phyloP scores from a whole-genome alignment of 1,140 invertebrate species.

The Adoxophyes honmai region DNA sequence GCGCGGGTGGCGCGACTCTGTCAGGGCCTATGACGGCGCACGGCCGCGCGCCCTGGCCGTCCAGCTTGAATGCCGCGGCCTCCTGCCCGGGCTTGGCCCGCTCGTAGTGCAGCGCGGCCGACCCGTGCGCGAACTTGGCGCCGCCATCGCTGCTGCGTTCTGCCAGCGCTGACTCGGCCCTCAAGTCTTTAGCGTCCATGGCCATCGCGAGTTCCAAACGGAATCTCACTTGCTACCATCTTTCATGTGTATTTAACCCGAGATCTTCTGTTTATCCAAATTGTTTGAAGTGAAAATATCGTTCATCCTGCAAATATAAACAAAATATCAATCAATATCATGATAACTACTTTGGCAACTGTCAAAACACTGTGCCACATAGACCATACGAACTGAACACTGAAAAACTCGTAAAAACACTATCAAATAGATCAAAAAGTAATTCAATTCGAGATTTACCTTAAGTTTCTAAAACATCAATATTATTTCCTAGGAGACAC shows the following conservation, averaged over 20 bases:
- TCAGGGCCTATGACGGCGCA: slow-evolving; percentile 75
- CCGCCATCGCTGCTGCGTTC: slow-evolving; percentile 55
- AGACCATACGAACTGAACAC: slow-evolving; percentile 26
- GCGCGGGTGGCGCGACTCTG: slow-evolving; percentile 47
- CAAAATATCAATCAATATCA: slow-evolving; percentile 51
- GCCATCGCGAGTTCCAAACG: slow-evolving; percentile 30
- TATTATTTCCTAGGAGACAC: slow-evolving; percentile 74
- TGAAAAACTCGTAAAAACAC: slow-evolving; percentile 8
- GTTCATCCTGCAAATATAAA: slow-evolving; percentile 69
- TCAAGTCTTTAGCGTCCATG: slow-evolving; percentile 69
- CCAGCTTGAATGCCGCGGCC: slow-evolving; percentile 60
- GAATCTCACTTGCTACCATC: slow-evolving; percentile 23
- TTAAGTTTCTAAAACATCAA: slow-evolving; percentile 56
- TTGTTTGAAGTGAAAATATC: slow-evolving; percentile 19
- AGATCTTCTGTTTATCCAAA: background rate
- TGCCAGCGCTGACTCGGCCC: slow-evolving; percentile 44
- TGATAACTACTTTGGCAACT: slow-evolving; percentile 56
- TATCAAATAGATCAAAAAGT: slow-evolving; percentile 22
- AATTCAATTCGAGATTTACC: slow-evolving; percentile 36
- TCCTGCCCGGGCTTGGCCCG: slow-evolving; percentile 59
- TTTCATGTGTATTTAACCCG: slow-evolving; percentile 17
- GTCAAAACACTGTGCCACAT: slow-evolving; percentile 75
- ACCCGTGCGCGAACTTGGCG: slow-evolving; percentile 45
- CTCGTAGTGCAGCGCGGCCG: slow-evolving; percentile 38
- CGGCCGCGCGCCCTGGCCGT: slow-evolving; percentile 50